Evolutionary conservation across 2,113 vertebrate genomes (phyloP).

Genomic region (Aplodontia rufa): DNA sequence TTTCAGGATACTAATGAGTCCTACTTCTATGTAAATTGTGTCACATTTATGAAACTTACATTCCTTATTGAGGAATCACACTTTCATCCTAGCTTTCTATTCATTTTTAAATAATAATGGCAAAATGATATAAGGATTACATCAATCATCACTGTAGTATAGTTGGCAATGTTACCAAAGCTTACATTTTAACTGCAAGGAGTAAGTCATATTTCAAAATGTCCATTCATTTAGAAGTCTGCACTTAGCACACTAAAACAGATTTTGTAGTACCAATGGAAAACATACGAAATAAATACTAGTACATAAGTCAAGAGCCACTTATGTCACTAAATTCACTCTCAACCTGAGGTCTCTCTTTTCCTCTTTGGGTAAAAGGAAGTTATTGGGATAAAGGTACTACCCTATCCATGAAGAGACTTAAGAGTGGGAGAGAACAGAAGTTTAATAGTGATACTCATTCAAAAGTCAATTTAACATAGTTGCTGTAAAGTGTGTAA

Average conservation of each 20-base stretch:
- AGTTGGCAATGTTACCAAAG: neutral
- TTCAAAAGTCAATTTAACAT: neutral
- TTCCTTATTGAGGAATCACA: neutral
- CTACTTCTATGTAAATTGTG: neutral
- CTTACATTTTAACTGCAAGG: neutral
- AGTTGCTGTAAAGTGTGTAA: neutral
- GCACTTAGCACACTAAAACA: neutral
- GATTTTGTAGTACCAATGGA: neutral
- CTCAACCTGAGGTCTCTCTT: neutral
- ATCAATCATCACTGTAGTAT: neutral
- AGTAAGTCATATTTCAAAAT: neutral
- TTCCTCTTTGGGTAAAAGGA: neutral
- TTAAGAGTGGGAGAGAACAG: neutral
- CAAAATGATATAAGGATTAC: conserved; percentile 4
- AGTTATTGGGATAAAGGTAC: too few relatives aligned
- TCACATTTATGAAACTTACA: neutral
- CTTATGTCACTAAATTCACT: neutral
- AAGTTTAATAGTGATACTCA: neutral
- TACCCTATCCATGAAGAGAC: neutral
- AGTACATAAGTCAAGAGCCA: neutral
- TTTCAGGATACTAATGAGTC: neutral
- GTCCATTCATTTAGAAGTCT: neutral
- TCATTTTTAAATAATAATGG: neutral
- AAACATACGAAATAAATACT: neutral
- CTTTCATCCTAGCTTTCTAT: neutral